phyloP scores from a whole-genome alignment of 1,140 invertebrate species.

The Stegodyphus dumicola region DNA sequence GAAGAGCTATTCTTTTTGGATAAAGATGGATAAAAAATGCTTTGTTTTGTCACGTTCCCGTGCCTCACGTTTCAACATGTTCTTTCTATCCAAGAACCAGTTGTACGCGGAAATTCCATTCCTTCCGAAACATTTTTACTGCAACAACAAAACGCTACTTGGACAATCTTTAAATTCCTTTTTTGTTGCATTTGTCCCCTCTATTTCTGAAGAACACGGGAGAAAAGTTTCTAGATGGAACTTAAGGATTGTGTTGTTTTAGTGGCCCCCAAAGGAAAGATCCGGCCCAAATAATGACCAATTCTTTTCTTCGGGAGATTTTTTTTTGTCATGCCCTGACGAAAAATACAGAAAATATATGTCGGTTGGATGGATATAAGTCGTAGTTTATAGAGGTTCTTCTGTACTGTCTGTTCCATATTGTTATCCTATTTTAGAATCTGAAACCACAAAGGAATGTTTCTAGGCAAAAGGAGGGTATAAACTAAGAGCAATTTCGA shows the following conservation, averaged over 20 bases:
- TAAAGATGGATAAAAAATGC: not conserved
- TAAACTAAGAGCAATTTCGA: too few relatives aligned
- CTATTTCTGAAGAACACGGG: constrained; percentile 16
- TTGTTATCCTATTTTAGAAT: too few relatives aligned
- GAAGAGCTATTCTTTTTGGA: not conserved
- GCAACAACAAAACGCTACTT: constrained; percentile 48
- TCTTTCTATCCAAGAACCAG: constrained; percentile 20
- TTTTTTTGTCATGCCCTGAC: constrained; percentile 27
- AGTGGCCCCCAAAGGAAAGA: constrained; percentile 40
- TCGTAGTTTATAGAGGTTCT: constrained; percentile 32
- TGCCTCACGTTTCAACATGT: not conserved
- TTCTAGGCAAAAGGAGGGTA: too few relatives aligned
- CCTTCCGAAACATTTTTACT: constrained; percentile 30
- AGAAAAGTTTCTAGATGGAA: constrained; percentile 21
- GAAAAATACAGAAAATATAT: constrained; percentile 49
- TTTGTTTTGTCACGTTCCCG: constrained; percentile 10
- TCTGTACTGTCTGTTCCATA: not conserved
- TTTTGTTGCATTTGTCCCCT: not conserved
- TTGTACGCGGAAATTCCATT: constrained; percentile 41
- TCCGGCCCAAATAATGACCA: constrained; percentile 46
- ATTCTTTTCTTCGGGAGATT: constrained; percentile 45
- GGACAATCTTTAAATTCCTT: constrained; percentile 48
- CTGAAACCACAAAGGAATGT: too few relatives aligned
- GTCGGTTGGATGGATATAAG: constrained; percentile 26
- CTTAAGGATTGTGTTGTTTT: constrained; percentile 50